These are phyloP conservation scores for Rhea americana DNA, from an alignment of 2,113 vertebrate genomes.

Conservation along the genomic window DNA sequence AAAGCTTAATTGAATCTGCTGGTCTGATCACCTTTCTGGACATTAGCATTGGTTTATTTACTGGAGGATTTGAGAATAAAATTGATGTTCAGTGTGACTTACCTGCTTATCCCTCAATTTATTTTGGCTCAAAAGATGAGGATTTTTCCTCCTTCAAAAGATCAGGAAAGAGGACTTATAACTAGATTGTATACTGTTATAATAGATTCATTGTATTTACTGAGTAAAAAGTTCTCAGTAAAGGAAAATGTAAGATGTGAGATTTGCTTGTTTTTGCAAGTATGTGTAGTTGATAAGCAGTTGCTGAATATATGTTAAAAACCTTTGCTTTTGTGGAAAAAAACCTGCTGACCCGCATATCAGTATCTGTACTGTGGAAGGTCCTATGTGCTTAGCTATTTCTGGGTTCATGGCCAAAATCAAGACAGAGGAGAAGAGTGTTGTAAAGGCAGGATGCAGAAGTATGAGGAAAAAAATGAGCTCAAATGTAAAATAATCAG, in stretches of 20 bases:
- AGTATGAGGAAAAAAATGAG: not conserved
- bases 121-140: not conserved
- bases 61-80: not conserved
- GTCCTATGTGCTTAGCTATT: accelerated
- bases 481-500: not conserved
- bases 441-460: not conserved
- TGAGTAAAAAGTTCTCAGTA: not conserved
- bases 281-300: not conserved
- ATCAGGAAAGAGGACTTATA: too few relatives aligned
- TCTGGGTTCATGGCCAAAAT: not conserved
- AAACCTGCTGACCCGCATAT: not conserved
- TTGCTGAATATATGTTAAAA: not conserved
- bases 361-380: not conserved
- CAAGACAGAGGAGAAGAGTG: not conserved
- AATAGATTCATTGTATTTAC: not conserved
- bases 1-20: not conserved
- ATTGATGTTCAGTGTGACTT: not conserved
- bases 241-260: not conserved
- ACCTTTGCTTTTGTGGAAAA: not conserved
- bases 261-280: not conserved
- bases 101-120: not conserved
- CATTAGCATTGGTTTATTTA: not conserved
- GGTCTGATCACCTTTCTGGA: not conserved
- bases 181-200: not conserved
- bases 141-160: not conserved